Evolutionary conservation across 2,113 vertebrate genomes (phyloP).

Genomic region (Capreolus pygargus): DNA sequence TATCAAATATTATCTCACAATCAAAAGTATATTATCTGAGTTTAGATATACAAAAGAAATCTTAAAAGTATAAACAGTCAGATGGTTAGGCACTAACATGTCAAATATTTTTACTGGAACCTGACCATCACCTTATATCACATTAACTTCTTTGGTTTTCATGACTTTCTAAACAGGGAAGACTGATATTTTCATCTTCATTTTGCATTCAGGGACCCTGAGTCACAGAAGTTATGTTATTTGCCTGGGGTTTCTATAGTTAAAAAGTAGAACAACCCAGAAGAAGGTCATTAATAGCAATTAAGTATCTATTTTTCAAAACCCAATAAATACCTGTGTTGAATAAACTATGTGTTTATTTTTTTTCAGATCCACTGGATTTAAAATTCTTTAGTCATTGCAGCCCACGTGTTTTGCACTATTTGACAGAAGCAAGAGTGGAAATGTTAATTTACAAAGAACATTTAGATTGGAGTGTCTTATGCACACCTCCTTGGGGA

Average conservation of each 20-base stretch:
- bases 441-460: not conserved
- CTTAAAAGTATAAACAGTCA: not conserved
- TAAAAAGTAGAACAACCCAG: not conserved
- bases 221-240: not conserved
- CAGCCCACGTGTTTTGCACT: not conserved
- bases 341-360: not conserved
- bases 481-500: not conserved
- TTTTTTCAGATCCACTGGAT: not conserved
- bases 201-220: not conserved
- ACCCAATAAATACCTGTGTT: not conserved
- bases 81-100: not conserved
- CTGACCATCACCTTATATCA: not conserved
- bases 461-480: not conserved
- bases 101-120: not conserved
- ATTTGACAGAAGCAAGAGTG: not conserved
- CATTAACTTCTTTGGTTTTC: not conserved
- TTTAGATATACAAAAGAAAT: conserved; percentile 1
- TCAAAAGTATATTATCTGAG: conserved; percentile 19
- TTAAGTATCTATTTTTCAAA: not conserved
- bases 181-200: not conserved
- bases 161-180: not conserved
- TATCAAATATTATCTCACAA: conserved; percentile 39
- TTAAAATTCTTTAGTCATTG: not conserved
- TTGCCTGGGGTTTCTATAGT: not conserved
- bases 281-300: not conserved